Base-by-base conservation (phyloP, 2,888 invertebrate genomes). In the Drosophila nr. perissopoda region DNA sequence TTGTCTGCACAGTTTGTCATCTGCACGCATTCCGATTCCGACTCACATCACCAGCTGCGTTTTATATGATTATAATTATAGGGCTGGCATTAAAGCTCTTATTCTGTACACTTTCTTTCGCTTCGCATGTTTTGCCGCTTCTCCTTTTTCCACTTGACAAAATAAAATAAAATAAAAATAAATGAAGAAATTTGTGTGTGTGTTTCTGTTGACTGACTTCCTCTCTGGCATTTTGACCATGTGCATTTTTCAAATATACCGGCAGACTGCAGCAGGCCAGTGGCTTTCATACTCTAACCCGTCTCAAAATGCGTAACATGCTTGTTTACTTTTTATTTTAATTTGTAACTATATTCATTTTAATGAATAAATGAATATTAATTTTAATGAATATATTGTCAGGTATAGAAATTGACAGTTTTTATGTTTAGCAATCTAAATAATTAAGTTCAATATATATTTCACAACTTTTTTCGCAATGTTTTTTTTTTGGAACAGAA, bases 31-130 rank as follows among this genome's bases (percentile, higher is more conserved):
- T 66, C 45, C 16, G 6, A 33, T 45, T 59, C 29, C 51, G 16
- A 34, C 69, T 76, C 29, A 16, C 51, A 51, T 56, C 64, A 60
- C 54, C 75, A 78, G 61, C 76, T 76, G 69, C 61, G 66, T 64
- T 75, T 56, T 66, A 69, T 65, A 48, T 67, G 67, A 70, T 74
- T 70, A 70, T 61, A 71, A 64, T 70, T 65, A 57, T 45, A 58
- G 29, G 18, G 48, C 56, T 36, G 21, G 34, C 48, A 49, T 25
- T 38, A 49, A 51, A 60, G 31, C 38, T 49, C 31, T 40, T 18
- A 16, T 34, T 54, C 40, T 31, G 31, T 36, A 31, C 38, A 52
- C 31, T 57, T 51, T 71, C 33, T 29, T 27, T 56, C 33, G 48
- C 7, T 40, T 34, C 10, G 52, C 18, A 21, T 38, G 27, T 21